A percentile compares a stretch with the other conserved stretches of the same genome.
Conservation (phyloP, 2,888 invertebrate species). For the Tetragonula carbonaria region DNA sequence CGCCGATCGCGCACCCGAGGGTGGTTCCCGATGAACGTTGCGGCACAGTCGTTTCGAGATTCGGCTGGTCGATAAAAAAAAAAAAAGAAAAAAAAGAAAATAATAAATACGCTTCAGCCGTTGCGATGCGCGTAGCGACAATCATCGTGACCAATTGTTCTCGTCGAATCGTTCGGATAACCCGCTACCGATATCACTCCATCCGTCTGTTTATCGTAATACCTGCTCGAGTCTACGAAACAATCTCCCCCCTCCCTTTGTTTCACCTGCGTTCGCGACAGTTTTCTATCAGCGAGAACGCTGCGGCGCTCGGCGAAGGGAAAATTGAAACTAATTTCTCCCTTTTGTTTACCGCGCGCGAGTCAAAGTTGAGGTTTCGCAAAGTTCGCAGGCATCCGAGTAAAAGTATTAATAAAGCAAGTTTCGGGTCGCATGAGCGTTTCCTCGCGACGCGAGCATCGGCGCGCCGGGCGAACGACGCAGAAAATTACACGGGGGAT, state of each 20-base stretch:
- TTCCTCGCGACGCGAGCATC: background rate
- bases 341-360: background rate
- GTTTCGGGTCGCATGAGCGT: background rate
- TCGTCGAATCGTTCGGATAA: background rate
- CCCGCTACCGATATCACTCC: background rate
- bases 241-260: background rate
- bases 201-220: background rate
- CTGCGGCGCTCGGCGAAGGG: no score
- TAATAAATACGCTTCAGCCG: constrained; percentile 33
- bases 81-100: background rate
- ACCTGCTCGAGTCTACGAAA: background rate
- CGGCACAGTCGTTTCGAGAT: background rate
- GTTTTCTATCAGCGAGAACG: background rate
- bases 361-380: background rate
- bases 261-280: background rate
- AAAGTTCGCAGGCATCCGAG: background rate
- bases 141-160: constrained; percentile 22
- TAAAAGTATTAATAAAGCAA: constrained; percentile 6
- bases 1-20: constrained; percentile 4
- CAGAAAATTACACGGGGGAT: constrained; percentile 8
- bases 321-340: constrained; percentile 1
- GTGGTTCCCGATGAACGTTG: background rate
- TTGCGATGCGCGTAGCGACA: constrained; percentile 21
- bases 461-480: background rate
- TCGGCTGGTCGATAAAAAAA: constrained; percentile 28